A percentile compares a stretch with the other conserved stretches of the same genome.
Conservation (phyloP, 1,140 invertebrate species). For the Hyles euphorbiae region DNA sequence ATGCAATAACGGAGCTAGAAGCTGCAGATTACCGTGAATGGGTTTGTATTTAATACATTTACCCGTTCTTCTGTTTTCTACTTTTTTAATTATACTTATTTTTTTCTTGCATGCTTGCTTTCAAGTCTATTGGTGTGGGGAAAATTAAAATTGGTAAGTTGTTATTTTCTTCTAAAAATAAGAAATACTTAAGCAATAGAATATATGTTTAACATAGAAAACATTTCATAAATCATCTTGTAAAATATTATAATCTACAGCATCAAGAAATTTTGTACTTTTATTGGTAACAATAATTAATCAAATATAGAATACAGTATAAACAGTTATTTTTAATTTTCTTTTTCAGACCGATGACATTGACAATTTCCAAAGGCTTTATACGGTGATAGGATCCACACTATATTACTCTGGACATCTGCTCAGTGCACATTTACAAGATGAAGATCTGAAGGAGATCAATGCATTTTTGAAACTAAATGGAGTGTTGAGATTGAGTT, state of each 20-base stretch:
- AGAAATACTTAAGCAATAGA: too few species aligned
- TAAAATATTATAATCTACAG: too few species aligned
- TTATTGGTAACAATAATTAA: too few species aligned
- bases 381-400: conserved; percentile 84
- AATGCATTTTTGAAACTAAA: conserved; percentile 82
- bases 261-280: too few species aligned
- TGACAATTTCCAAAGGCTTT: conserved; percentile 84
- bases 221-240: too few species aligned
- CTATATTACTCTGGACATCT: conserved; percentile 84
- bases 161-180: too few species aligned
- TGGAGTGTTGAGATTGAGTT: conserved; percentile 80
- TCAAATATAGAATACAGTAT: background rate
- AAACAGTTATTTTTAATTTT: too few species aligned
- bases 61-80: background rate
- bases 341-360: conserved; percentile 83
- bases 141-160: too few species aligned
- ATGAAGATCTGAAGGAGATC: conserved; percentile 82
- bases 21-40: conserved; percentile 89
- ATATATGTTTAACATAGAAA: too few species aligned
- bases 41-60: conserved; percentile 67
- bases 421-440: conserved; percentile 82
- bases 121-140: too few species aligned
- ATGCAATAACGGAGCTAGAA: conserved; percentile 87
- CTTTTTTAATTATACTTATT: too few species aligned
- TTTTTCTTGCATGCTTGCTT: too few species aligned